Base-by-base conservation (phyloP, 2,113 vertebrate genomes). In the Pavo muticus region DNA sequence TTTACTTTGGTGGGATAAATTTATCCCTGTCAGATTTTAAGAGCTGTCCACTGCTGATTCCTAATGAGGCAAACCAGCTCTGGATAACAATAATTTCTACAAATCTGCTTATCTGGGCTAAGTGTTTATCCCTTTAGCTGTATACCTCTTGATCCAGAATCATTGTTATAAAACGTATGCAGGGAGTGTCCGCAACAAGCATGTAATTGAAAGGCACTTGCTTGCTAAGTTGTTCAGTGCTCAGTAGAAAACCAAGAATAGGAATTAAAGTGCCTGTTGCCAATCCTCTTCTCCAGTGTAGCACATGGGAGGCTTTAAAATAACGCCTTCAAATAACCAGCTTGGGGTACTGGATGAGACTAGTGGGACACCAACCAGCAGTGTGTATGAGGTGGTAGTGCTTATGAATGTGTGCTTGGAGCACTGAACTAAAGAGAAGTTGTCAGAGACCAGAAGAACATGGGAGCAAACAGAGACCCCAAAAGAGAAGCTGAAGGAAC, bases 101-200 rank as follows among this genome's bases (percentile, higher is more conserved):
- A 93, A 86, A 97, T 96, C 92, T 94, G 87, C 91, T 95, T 96
- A 95, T 91, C 95, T 75, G 87, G 76, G 63, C 88, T 91, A 73
- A 96, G 93, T 76, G 77, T 95, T 94, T 87, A 95, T 92, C 64
- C 91, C 47, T 96, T 96, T 96, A 74, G 83, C 87, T 86, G 94
- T 91, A 94, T 86, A 91, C 83, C 90, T 75, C 73, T 90, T 68
- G 72, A 95, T 94, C 84, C 61, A 54, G 59, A 93, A 42, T 83
- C 52, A 50, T 90, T 82, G 81, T 87, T 90, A 72, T 76, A 64
- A 85, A 94, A 75, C 52, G 90, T 13, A 76, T 86, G 95, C 83
- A 42, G 83, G 76, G 72, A 94, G 90, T 59, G 84, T 42, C 84
- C 69, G 81, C 94, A 86, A 81, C 76, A 68, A 84, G 92, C 54